A percentile compares a stretch with the other conserved stretches of the same genome.
phyloP scores from a whole-genome alignment of 2,113 vertebrate species.

The Vidua chalybeata region DNA sequence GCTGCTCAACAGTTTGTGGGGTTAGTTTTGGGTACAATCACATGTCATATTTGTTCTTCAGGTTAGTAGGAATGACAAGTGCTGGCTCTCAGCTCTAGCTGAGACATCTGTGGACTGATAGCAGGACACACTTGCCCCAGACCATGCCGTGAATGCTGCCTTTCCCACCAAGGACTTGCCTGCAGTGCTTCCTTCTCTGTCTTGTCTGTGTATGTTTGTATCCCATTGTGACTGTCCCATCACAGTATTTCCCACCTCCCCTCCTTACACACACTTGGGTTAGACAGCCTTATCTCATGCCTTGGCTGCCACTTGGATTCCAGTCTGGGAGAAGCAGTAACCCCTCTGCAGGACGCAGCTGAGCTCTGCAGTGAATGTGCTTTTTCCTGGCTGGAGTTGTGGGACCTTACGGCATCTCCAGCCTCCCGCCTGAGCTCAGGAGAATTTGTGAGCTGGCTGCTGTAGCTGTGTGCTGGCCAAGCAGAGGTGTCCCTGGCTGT shows the following conservation, averaged over 20 bases:
- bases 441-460: background rate
- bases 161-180: background rate
- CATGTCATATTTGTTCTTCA: background rate
- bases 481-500: background rate
- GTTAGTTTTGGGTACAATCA: background rate
- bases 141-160: background rate
- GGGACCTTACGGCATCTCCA: background rate
- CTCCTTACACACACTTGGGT: background rate
- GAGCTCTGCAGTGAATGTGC: background rate
- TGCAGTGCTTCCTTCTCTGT: background rate
- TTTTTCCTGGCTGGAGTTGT: background rate
- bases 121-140: background rate
- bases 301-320: background rate
- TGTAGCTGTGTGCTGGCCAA: background rate
- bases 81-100: background rate
- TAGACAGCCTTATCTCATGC: background rate
- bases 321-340: background rate
- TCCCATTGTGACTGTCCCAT: background rate
- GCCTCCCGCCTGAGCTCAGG: background rate
- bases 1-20: background rate
- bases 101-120: background rate
- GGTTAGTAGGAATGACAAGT: background rate
- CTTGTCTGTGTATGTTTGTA: background rate
- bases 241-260: background rate
- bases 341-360: background rate